These are phyloP conservation scores for Calephelis perditalis DNA, from an alignment of 2,888 invertebrate species.

Conservation along the genomic window DNA sequence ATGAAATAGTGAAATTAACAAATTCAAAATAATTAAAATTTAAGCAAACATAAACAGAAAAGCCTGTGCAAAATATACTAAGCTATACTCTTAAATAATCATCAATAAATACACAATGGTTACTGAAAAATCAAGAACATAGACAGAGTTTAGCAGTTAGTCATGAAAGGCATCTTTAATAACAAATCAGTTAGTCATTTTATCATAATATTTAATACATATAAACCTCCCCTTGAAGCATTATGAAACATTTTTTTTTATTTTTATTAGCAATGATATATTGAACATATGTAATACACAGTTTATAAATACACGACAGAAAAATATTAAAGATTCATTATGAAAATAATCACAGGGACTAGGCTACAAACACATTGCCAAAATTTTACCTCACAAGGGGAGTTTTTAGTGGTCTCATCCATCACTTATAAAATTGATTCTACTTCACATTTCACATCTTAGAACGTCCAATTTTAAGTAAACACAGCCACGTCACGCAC, in stretches of 20 bases:
- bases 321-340: conserved; percentile 7
- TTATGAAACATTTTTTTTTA: conserved; percentile 5
- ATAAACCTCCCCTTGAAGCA: conserved; percentile 19
- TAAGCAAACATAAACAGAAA: conserved; percentile 41
- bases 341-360: conserved; percentile 22
- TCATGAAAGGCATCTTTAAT: neutral
- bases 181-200: neutral
- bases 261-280: conserved; percentile 4
- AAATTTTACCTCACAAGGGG: conserved; percentile 74
- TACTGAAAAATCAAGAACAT: neutral
- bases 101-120: conserved; percentile 2
- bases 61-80: conserved; percentile 42
- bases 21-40: conserved; percentile 8
- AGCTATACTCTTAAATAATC: conserved; percentile 14
- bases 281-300: neutral
- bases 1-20: conserved; percentile 17
- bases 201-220: conserved; percentile 7
- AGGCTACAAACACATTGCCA: conserved; percentile 45
- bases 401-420: conserved; percentile 69
- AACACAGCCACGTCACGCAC: conserved; percentile 56
- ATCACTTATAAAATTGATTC: conserved; percentile 59
- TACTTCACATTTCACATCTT: conserved; percentile 67
- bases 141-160: neutral
- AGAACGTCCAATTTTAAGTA: conserved; percentile 50
- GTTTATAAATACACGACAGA: neutral